Evolutionary conservation across 2,113 vertebrate genomes (phyloP).

Genomic region (Phrynosoma blainvillii): DNA sequence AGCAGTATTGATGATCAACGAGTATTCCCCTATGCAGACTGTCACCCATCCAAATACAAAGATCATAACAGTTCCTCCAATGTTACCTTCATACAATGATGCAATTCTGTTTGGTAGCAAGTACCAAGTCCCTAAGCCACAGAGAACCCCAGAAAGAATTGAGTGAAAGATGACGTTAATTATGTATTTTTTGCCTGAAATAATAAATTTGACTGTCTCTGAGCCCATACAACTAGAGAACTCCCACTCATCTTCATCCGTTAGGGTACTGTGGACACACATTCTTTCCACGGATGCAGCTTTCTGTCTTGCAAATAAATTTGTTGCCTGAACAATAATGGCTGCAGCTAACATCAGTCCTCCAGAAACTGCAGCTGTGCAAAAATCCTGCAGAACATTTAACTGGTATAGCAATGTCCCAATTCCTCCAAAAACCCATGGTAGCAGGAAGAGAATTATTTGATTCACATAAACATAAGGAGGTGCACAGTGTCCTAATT

Average conservation of each 20-base stretch:
- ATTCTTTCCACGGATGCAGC: conserved; percentile 85
- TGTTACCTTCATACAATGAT: conserved; percentile 80
- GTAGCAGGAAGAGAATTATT: conserved; percentile 89
- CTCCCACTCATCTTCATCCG: conserved; percentile 95
- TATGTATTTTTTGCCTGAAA: conserved; percentile 92
- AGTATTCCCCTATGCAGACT: conserved; percentile 93
- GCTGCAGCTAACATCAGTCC: conserved; percentile 89
- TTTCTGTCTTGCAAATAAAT: conserved; percentile 80
- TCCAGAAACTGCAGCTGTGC: conserved; percentile 83
- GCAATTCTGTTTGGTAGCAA: conserved; percentile 89
- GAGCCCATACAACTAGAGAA: conserved; percentile 91
- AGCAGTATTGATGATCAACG: conserved; percentile 92
- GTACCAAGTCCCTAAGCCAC: conserved; percentile 95
- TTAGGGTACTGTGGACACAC: conserved; percentile 83
- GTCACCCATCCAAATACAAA: conserved; percentile 95
- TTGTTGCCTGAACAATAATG: conserved; percentile 83
- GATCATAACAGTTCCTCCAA: conserved; percentile 81
- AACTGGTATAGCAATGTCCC: conserved; percentile 90
- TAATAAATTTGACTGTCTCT: conserved; percentile 93
- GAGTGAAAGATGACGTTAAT: conserved; percentile 89
- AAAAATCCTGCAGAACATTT: conserved; percentile 83
- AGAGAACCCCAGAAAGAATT: conserved; percentile 86
- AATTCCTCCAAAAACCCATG: conserved; percentile 92
- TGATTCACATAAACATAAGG: conserved; percentile 94
- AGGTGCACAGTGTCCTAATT: conserved; percentile 92